Evolutionary conservation across 2,797 vertebrate genomes (phyloP), one percentile per base, ranked within the genome.

Genomic region (Podargus strigoides): DNA sequence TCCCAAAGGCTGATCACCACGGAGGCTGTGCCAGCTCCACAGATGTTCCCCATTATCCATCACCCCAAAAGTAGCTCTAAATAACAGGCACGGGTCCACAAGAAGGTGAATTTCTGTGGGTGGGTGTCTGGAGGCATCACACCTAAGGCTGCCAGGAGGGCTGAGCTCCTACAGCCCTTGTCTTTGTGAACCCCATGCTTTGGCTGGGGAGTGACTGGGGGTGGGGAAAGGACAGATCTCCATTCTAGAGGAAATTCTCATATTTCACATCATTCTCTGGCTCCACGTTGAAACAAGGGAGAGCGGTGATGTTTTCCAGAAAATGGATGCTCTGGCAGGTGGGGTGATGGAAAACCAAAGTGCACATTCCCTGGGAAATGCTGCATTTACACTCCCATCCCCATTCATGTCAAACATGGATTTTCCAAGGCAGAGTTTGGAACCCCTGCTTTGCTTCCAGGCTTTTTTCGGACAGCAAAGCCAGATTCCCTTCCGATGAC

Each of bases 101-200:
- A 73, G 68, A 14, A 34, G 46, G n/a, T 42, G 41, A 41, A 41
- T 55, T 64, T 52, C 22, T 39, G 14, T 1, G 1, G 20, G 5
- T 21, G 0, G 6, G 21, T 12, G 32, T 19, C 46, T 19, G 58
- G 39, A 59, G 56, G n/a, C 66, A 13, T 36, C 12, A 1, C n/a
- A 41, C 30, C 21, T 3, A 10, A 11, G 20, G 44, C 44, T 32
- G 42, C 52, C 18, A 19, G 30, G 39, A 39, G 23, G 37, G 46
- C 23, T 63, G 69, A 44, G 63, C 47, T 77, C 70, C 77, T 70
- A 66, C 58, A 3, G 56, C 49, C 56, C 58, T 41, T 7, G 3
- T 23, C 36, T 3, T 6, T 11, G 1, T 0, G 23, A 39, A 3
- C 14, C 36, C 9, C 2, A 1, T 3, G 63, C 23, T 44, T 21